Conservation (phyloP, 2,113 vertebrate genomes). For the Eudyptes chrysolophus region DNA sequence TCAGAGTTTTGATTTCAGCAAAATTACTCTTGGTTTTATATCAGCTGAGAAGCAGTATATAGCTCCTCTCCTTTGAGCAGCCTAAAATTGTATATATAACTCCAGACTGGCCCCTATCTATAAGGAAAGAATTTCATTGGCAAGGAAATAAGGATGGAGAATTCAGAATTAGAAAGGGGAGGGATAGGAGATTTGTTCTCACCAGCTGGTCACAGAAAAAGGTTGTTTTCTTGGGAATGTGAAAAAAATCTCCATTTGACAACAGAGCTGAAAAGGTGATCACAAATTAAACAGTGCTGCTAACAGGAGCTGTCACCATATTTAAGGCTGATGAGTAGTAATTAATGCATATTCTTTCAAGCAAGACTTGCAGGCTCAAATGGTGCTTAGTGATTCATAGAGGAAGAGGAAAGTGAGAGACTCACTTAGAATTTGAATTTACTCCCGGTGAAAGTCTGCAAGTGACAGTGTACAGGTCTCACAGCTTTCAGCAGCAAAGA, state of each 20-base stretch:
- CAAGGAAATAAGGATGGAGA: conserved; percentile 1
- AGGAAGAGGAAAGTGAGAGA: not conserved
- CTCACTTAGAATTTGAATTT: not conserved
- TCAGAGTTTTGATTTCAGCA: not conserved
- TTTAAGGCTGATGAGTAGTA: conserved; percentile 72
- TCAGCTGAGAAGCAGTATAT: not conserved
- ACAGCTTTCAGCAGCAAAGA: not conserved
- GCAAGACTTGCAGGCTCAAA: conserved; percentile 39
- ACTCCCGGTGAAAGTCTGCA: not conserved
- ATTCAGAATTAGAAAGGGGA: not conserved
- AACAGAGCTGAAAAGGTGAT: conserved; percentile 68
- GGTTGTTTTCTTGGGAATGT: conserved; percentile 47
- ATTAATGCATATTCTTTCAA: conserved; percentile 69
- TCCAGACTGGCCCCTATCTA: not conserved
- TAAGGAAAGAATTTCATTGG: conserved; percentile 24
- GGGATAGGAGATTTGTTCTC: not conserved
- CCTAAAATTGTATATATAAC: not conserved
- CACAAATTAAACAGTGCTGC: conserved; percentile 63
- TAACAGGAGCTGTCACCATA: conserved; percentile 67
- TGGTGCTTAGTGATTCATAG: conserved; percentile 18
- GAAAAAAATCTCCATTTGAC: conserved; percentile 51
- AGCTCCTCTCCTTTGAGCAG: not conserved
- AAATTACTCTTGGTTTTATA: not conserved
- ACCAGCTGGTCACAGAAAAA: conserved; percentile 61
- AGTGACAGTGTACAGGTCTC: not conserved